A percentile compares a stretch with the other conserved stretches of the same genome.
phyloP scores from a whole-genome alignment of 2,797 vertebrate genomes.

The Cyprinella venusta region DNA sequence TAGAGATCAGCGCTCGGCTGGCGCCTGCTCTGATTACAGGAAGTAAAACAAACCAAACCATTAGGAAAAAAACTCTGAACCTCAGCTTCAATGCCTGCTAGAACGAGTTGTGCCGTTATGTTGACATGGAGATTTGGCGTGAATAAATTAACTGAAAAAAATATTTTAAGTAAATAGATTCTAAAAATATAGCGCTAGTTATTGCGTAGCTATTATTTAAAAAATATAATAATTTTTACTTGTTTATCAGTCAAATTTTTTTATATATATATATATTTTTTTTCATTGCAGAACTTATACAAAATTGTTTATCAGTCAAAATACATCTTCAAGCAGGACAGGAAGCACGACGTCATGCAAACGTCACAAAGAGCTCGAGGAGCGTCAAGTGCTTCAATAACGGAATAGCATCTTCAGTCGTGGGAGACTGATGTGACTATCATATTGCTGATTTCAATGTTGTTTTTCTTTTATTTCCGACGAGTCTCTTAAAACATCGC shows the following conservation, averaged over 20 bases:
- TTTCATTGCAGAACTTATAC: too few relatives aligned
- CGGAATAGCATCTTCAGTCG: neutral
- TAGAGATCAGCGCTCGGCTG: too few relatives aligned
- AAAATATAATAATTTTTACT: neutral
- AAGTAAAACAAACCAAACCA: neutral
- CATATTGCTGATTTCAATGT: too few relatives aligned
- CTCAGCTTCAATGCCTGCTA: neutral
- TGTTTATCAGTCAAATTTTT: neutral
- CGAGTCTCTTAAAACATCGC: neutral
- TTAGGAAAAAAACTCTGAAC: too few relatives aligned
- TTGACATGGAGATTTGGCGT: neutral
- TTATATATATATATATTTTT: too few relatives aligned
- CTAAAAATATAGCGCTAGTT: neutral
- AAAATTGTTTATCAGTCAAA: neutral
- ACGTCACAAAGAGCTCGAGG: neutral
- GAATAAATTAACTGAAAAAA: neutral
- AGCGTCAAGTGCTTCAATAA: neutral
- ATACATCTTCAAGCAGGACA: neutral
- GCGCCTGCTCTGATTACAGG: neutral
- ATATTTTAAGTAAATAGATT: neutral
- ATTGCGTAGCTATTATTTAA: neutral
- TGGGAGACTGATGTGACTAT: accelerated
- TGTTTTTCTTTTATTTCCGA: neutral
- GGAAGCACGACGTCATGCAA: neutral
- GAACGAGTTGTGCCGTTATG: neutral